Base-by-base conservation (phyloP, 2,888 invertebrate species). In the Sphecodes monilicornis region DNA sequence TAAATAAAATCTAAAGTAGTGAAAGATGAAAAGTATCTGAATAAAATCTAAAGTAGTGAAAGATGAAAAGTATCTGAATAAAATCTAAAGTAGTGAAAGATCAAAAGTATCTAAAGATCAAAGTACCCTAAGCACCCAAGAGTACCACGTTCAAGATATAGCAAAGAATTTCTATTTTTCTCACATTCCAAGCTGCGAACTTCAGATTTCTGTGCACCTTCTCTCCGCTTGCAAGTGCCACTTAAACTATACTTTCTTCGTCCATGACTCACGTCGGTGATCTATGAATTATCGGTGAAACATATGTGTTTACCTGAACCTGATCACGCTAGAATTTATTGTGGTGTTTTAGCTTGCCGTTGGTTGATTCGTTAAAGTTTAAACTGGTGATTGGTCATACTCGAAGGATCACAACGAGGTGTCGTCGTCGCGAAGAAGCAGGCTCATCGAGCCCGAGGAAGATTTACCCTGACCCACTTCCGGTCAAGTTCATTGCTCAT, bases 401-500 rank as follows among this genome's bases (percentile, higher is more conserved):
- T 75, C 72, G 80, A 87, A 76, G 78, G 80, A 78, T 79, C 74
- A 72, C 54, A 29, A 26, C 60, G 57, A 57, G n/a, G 29, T 22
- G 57, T 54, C 18, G 26, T 26, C 50, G 57, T 54, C 18, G 26
- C 32, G 36, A 79, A 89, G 22, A 22, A 50, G 69, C 77, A 88
- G 82, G 88, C 79, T 78, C 84, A 75, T 76, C 69, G 85, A 70
- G 80, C 82, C 80, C 78, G 76, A 90, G 90, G 86, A 89, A 91
- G 90, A 82, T 88, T 89, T 89, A 88, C 91, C 92, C 91, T 93
- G 93, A 94, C 93, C 93, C 86, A 93, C 93, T 92, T 93, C 93
- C 92, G 92, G 92, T 93, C 93, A 93, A 93, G 93, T 93, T 93
- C 93, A 93, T 92, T 93, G 93, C 93, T 93, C 93, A 93, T 93